phyloP scores from a whole-genome alignment of 2,113 vertebrate genomes.

The Mungos mungo region DNA sequence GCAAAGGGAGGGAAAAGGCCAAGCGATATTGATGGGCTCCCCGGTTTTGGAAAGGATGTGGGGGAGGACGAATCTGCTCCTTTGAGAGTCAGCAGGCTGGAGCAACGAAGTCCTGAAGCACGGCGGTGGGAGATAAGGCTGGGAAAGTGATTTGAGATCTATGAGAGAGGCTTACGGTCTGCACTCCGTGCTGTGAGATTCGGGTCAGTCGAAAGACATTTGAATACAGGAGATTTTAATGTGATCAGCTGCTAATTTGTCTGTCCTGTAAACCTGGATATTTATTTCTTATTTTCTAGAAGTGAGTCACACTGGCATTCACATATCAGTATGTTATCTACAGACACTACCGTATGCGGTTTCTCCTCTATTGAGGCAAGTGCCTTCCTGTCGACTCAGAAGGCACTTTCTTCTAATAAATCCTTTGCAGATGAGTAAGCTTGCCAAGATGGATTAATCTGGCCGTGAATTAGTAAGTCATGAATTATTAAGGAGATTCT shows the following conservation, averaged over 20 bases:
- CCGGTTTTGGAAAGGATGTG: not conserved
- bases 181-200: not conserved
- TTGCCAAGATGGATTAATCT: conserved; percentile 64
- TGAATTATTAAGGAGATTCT: conserved; percentile 57
- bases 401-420: conserved; percentile 60
- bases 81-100: not conserved
- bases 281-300: not conserved
- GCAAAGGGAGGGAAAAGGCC: not conserved
- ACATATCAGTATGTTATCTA: not conserved
- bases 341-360: conserved; percentile 3
- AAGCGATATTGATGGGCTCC: not conserved
- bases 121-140: not conserved
- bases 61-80: not conserved
- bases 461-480: conserved; percentile 37
- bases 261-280: not conserved
- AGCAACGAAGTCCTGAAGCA: not conserved
- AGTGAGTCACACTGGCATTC: not conserved
- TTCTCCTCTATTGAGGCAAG: conserved; percentile 33
- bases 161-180: not conserved
- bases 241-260: not conserved
- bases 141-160: not conserved
- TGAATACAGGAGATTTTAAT: not conserved
- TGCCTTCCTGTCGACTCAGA: not conserved
- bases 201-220: not conserved
- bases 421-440: conserved; percentile 68